Evolutionary conservation across 2,888 invertebrate species (phyloP).

Genomic region (Synanthedon myopaeformis): DNA sequence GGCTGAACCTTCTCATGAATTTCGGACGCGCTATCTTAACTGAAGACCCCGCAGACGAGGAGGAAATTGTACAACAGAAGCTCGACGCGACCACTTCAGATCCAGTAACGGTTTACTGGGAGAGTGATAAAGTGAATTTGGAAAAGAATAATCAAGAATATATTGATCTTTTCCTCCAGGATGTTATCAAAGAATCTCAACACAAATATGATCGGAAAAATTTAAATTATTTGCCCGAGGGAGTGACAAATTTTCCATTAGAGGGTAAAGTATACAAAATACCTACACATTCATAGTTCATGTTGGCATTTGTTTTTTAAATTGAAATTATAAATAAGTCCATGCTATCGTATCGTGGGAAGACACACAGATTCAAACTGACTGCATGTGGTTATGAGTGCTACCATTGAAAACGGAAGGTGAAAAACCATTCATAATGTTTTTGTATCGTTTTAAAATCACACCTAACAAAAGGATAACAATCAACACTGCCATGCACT

Average conservation of each 20-base stretch:
- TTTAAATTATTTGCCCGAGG: conserved; percentile 40
- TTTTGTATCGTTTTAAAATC: background rate
- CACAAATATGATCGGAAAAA: conserved; percentile 50
- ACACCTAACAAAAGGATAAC: conserved; percentile 3
- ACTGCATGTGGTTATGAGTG: conserved; percentile 29
- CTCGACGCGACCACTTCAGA: conserved; percentile 15
- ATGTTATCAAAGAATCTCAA: conserved; percentile 54
- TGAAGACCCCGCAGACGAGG: conserved; percentile 29
- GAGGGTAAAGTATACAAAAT: conserved; percentile 34
- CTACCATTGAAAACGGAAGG: background rate
- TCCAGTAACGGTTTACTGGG: conserved; percentile 63
- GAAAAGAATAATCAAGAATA: conserved; percentile 40
- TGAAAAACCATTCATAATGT: no score
- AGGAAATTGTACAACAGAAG: conserved; percentile 12
- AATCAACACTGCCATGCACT: background rate
- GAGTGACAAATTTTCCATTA: conserved; percentile 33
- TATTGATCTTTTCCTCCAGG: conserved; percentile 51
- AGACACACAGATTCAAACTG: conserved; percentile 66
- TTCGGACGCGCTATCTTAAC: conserved; percentile 29
- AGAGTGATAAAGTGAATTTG: conserved; percentile 44
- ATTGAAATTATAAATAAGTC: background rate
- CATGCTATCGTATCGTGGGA: conserved; percentile 15
- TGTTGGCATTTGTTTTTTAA: background rate
- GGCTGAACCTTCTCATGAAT: conserved; percentile 58
- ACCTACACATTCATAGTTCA: background rate